Evolutionary conservation across 2,797 vertebrate genomes (phyloP).

Genomic region (Spinus olivaceus): DNA sequence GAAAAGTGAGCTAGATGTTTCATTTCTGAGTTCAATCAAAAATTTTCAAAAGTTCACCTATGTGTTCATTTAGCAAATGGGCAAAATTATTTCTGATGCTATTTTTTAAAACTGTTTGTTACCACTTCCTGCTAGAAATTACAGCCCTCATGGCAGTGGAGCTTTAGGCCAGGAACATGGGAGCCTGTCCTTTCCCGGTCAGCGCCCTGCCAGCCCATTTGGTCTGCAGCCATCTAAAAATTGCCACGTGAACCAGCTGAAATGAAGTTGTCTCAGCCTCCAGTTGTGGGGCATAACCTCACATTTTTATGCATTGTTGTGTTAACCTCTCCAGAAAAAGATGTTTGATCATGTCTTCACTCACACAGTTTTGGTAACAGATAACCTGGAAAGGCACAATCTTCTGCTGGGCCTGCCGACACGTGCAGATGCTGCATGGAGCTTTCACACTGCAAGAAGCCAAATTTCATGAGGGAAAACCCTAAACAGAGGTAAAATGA

Average conservation of each 20-base stretch:
- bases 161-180: not conserved
- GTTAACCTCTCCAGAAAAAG: not conserved
- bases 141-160: not conserved
- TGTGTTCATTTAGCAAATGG: not conserved
- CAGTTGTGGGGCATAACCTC: not conserved
- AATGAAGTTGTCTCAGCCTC: not conserved
- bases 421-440: not conserved
- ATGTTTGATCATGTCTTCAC: not conserved
- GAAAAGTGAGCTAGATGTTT: not conserved
- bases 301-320: not conserved
- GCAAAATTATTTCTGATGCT: not conserved
- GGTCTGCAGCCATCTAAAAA: not conserved
- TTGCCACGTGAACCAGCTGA: not conserved
- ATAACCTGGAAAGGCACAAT: not conserved
- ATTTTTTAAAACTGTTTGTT: not conserved
- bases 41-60: not conserved
- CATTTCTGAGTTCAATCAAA: not conserved
- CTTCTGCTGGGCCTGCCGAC: not conserved
- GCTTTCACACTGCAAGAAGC: not conserved
- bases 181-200: accelerated
- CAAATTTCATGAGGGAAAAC: not conserved
- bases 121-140: not conserved
- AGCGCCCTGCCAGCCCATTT: not conserved
- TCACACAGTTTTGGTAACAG: not conserved
- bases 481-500: not conserved